These are phyloP conservation scores for Pristionchus fissidentatus DNA, from an alignment of 2,888 invertebrate genomes.

Conservation along the genomic window DNA sequence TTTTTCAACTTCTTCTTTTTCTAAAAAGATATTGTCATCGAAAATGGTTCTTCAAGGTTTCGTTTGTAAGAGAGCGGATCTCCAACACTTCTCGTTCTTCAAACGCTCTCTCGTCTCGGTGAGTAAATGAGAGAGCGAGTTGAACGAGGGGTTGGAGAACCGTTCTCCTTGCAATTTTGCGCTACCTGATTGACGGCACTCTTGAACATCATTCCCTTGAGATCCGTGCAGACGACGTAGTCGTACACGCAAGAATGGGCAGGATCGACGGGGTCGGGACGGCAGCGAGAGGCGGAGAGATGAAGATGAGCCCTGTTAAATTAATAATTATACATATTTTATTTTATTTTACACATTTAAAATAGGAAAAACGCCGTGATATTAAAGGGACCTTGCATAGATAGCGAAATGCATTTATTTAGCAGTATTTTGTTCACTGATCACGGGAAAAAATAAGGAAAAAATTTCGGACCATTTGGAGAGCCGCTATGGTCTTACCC, in stretches of 20 bases:
- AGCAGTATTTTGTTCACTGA: neutral
- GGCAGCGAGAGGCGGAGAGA: neutral
- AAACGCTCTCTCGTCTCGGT: no score
- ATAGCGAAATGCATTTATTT: no score
- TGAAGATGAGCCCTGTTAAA: neutral
- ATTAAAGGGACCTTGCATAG: no score
- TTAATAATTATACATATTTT: neutral
- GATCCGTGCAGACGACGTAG: constrained; percentile 5
- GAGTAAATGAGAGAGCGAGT: no score
- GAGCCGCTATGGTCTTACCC: no score
- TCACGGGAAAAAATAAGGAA: neutral
- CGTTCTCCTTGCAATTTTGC: no score
- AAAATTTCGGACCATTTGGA: no score
- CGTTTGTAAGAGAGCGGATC: no score
- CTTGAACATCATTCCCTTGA: neutral
- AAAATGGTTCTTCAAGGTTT: no score
- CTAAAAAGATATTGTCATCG: no score
- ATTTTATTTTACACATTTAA: neutral
- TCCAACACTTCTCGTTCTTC: no score
- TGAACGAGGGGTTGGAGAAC: no score
- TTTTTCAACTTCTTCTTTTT: neutral
- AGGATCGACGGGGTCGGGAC: constrained; percentile 11
- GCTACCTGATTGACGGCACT: constrained; percentile 7
- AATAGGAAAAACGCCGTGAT: neutral
- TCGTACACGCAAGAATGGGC: neutral